Evolutionary conservation across 92 coral and sea anemone species (phyloP), one percentile per base, ranked within the genome.

Genomic region (Siderastrea siderea): DNA sequence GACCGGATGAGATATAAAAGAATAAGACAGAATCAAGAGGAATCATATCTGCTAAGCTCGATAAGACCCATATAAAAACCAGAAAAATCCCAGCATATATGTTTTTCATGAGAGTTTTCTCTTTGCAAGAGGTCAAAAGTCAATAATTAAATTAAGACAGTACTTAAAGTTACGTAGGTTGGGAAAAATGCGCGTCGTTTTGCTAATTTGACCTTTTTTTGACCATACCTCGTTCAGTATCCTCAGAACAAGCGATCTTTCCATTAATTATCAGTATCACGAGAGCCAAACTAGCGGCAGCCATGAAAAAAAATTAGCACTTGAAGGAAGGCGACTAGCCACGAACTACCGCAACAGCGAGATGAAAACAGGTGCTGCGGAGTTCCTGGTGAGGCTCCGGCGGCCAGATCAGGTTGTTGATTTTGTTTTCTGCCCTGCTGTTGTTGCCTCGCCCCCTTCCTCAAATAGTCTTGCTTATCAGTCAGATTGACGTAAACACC

Each of bases 231-330:
- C 13, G 10, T 50, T 1, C 5, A 19, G 50, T 11, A 5, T 51
- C 63, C 44, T 15, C 62, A 43, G n/a, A 52, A 52, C 78, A 52
- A 74, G 44, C 59, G 17, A 74, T 74, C 78, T 7, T 74, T 17
- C 78, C 78, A 11, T 53, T 52, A 7, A 52, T 74, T n/a, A 53
- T 19, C 78, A 74, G 15, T 1, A 74, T 11, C 78, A 38, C 78
- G 47, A 74, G 78, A 52, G 47, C 59, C 63, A 74, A 74, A 17
- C 78, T 55, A 1, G 47, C n/a, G 45, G 78, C 78, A 1, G 63
- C 78, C 48, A 74, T 8, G 14, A 52, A 52, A 12, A 74, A 53
- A 7, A 50, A n/a, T 74, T 14, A 53, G 8, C 16, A 74, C 78
- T 52, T 74, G 78, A 2, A 74, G 78, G 47, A 19, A 7, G 44